Percentiles rank a stretch among this genome's conserved stretches.
Conservation (phyloP, 1,140 invertebrate genomes). For the Teleopsis dalmanni region DNA sequence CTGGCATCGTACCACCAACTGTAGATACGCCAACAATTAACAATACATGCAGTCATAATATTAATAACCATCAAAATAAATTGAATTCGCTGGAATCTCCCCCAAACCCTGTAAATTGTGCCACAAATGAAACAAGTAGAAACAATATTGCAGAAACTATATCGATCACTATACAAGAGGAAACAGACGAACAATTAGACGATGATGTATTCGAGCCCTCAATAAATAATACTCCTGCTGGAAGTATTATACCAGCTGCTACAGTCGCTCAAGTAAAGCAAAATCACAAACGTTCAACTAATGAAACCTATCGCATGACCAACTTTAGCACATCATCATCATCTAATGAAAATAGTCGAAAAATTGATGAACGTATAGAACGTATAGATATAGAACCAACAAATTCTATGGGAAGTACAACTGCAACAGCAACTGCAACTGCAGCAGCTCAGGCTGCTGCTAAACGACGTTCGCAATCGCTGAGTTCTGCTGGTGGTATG, state of each 20-base stretch:
- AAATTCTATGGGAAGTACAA: no score
- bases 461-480: conserved; percentile 78
- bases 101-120: conserved; percentile 30
- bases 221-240: neutral
- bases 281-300: conserved; percentile 2
- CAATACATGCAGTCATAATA: conserved; percentile 20
- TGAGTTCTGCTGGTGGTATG: conserved; percentile 48
- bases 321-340: conserved; percentile 16
- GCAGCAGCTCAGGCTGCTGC: neutral
- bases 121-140: conserved; percentile 29
- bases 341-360: neutral
- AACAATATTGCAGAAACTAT: conserved; percentile 13
- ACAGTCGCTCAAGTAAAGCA: neutral
- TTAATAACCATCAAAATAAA: conserved; percentile 25
- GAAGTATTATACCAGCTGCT: neutral
- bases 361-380: neutral
- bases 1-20: conserved; percentile 27
- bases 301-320: conserved; percentile 11
- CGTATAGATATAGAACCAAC: neutral
- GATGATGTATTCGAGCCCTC: conserved; percentile 41
- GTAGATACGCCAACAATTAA: conserved; percentile 58
- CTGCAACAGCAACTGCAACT: conserved; percentile 5
- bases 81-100: conserved; percentile 28
- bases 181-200: conserved; percentile 36
- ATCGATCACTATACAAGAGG: conserved; percentile 21